Evolutionary conservation across 2,113 vertebrate genomes (phyloP), one percentile per base, ranked within the genome.

Genomic region (Nanorana parkeri): DNA sequence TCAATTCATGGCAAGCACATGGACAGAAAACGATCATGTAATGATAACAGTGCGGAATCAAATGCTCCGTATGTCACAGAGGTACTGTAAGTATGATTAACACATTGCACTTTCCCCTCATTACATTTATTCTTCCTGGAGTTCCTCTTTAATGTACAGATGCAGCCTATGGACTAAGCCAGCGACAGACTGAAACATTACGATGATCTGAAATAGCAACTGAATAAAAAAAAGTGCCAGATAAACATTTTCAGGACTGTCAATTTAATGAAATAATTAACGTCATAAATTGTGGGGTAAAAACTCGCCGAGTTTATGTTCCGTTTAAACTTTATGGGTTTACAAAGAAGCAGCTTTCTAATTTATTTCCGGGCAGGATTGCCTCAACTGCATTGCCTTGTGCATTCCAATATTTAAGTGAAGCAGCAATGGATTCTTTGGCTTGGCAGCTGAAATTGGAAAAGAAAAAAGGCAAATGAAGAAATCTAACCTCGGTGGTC

Each of bases 251-350:
- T 60, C 60, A 69, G 36, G 23, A 55, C 58, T 58, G 61, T 67
- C 23, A 66, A 67, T 75, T 64, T 17, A 82, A 81, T 32, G 23
- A 75, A 51, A 66, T 82, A 32, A 52, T 56, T 75, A 51, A 41
- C 32, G 0, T 16, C 84, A 78, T 74, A 83, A 86, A 83, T 81
- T 67, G 63, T 79, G 20, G 36, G 52, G 68, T 60, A 24, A 64
- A 75, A 72, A 10, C 51, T 26, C 0, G 0, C 66, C 41, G 3
- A 10, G 26, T 85, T 89, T 84, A 87, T 74, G 79, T 61, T 16
- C 68, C 84, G 79, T 83, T 79, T 81, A 21, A 58, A 88, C 72
- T 84, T 58, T 51, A 68, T 68, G 67, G 67, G 51, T 68, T 36
- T 66, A 10, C 20, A 29, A 29, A 19, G 20, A 36, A 29, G 64